Evolutionary conservation across 1,140 invertebrate genomes (phyloP).

Genomic region (Drosophila melanica): DNA sequence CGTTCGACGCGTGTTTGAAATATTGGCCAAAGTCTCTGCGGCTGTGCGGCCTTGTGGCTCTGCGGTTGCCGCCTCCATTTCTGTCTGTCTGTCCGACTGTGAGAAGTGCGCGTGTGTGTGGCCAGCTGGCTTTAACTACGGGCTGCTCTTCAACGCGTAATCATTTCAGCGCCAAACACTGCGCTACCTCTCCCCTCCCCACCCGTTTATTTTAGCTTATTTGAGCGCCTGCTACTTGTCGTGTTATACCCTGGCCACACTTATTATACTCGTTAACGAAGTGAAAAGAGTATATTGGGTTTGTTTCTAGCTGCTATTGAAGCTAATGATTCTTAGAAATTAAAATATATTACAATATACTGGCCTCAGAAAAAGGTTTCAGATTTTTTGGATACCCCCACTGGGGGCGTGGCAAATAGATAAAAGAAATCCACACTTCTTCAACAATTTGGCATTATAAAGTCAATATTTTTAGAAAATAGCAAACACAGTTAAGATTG

Average conservation of each 20-base stretch:
- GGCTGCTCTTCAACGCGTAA: conserved; percentile 30
- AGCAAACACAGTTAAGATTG: background rate
- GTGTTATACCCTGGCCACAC: conserved; percentile 11
- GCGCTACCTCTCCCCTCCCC: background rate
- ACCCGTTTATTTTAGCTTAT: conserved; percentile 33
- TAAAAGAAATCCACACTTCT: no score
- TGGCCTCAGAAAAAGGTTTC: no score
- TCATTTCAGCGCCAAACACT: conserved; percentile 34
- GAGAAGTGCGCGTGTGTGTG: conserved; percentile 3
- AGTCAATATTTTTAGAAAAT: background rate
- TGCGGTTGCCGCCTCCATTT: conserved; percentile 42
- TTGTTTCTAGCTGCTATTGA: background rate
- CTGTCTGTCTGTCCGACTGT: background rate
- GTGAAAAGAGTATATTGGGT: background rate
- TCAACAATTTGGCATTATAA: no score
- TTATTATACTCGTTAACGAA: background rate
- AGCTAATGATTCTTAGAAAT: no score
- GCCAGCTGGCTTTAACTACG: conserved; percentile 15
- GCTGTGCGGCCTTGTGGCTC: conserved; percentile 26
- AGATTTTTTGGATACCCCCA: no score
- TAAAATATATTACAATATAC: no score
- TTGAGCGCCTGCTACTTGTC: conserved; percentile 33
- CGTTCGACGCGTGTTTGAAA: conserved; percentile 63
- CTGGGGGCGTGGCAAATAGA: no score
- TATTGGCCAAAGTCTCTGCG: conserved; percentile 51